A percentile compares a stretch with the other conserved stretches of the same genome.
Evolutionary conservation across 2,888 invertebrate species (phyloP).

Genomic region (Tyria jacobaeae): DNA sequence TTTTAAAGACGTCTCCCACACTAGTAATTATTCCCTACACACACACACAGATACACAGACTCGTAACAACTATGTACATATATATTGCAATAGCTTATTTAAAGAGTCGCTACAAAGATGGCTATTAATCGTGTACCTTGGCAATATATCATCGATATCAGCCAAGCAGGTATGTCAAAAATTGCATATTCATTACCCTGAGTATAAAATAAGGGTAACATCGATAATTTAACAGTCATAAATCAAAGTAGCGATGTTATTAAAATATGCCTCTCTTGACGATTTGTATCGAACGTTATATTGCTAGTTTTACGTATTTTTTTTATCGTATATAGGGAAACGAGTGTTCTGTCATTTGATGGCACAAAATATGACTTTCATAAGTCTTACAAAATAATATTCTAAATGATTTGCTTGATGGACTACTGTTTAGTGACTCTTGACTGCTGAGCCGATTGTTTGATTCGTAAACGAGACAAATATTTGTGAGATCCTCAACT

Average conservation of each 20-base stretch:
- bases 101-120: not conserved
- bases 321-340: too few relatives aligned
- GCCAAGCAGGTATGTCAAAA: slow-evolving; percentile 36
- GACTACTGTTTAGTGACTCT: too few relatives aligned
- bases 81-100: not conserved
- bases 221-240: slow-evolving; percentile 41
- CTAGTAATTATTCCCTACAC: too few relatives aligned
- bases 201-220: slow-evolving; percentile 26
- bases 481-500: too few relatives aligned
- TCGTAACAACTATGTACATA: not conserved
- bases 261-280: slow-evolving; percentile 42
- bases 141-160: slow-evolving; percentile 15
- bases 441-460: too few relatives aligned
- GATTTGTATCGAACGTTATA: slow-evolving; percentile 1
- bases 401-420: too few relatives aligned
- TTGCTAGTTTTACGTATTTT: not conserved
- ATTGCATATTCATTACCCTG: slow-evolving; percentile 38
- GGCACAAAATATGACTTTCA: too few relatives aligned
- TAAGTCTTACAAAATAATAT: too few relatives aligned
- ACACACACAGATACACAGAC: too few relatives aligned
- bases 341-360: too few relatives aligned
- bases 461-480: too few relatives aligned
- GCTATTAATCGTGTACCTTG: not conserved
- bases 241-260: slow-evolving; percentile 53
- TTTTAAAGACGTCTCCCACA: too few relatives aligned